Percentiles rank a stretch among this genome's conserved stretches.
These are phyloP conservation scores for Catocala sponsa DNA, from an alignment of 2,888 invertebrate genomes.

Conservation along the genomic window DNA sequence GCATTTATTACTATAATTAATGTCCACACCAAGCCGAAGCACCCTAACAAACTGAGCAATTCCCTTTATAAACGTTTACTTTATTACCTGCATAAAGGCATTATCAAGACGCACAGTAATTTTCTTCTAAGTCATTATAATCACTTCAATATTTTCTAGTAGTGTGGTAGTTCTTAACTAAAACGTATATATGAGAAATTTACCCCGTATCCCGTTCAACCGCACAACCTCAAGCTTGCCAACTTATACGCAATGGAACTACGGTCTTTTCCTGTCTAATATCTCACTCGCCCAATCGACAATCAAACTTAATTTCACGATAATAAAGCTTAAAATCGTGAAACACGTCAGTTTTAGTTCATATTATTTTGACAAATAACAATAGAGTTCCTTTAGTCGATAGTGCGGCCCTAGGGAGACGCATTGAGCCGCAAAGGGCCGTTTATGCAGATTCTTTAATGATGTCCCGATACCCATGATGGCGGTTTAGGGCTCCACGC, in stretches of 20 bases:
- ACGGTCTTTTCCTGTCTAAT: slow-evolving; percentile 11
- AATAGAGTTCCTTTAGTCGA: slow-evolving; percentile 23
- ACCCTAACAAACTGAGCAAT: no score
- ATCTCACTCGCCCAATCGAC: slow-evolving; percentile 17
- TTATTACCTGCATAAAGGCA: no score
- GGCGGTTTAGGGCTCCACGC: slow-evolving; percentile 20
- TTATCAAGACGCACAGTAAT: no score
- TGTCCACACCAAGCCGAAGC: no score
- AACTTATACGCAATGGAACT: slow-evolving; percentile 8
- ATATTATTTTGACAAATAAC: slow-evolving; percentile 29
- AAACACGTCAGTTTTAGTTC: background rate
- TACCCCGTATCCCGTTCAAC: no score
- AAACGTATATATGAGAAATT: no score
- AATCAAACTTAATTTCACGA: slow-evolving; percentile 10
- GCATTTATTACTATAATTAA: no score
- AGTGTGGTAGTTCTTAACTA: no score
- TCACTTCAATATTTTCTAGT: no score
- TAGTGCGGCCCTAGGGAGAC: slow-evolving; percentile 60
- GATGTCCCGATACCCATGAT: slow-evolving; percentile 38
- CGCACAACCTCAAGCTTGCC: no score
- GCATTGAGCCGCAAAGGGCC: slow-evolving; percentile 70
- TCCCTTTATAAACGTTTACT: no score
- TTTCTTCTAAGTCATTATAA: no score
- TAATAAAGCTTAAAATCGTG: slow-evolving; percentile 21
- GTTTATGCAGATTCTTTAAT: slow-evolving; percentile 79